These are phyloP conservation scores for Hemicentrotus pulcherrimus DNA, from an alignment of 35 echinoderm and acorn worm species.

Conservation along the genomic window DNA sequence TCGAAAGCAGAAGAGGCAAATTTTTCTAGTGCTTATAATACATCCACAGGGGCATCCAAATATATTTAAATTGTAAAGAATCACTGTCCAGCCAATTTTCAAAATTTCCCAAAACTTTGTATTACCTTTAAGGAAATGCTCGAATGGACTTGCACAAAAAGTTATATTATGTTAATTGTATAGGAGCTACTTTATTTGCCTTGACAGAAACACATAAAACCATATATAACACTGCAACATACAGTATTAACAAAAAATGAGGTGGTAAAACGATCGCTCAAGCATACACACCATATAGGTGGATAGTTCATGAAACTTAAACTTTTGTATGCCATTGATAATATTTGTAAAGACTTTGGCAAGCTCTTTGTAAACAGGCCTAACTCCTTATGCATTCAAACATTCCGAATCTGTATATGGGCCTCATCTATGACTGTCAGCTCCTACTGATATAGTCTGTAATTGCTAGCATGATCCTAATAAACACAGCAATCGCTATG, in stretches of 20 bases:
- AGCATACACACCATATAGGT: background rate
- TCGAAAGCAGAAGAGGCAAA: no score
- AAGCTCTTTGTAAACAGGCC: background rate
- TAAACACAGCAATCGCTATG: conserved; percentile 52
- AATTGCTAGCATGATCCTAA: background rate
- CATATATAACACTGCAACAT: no score
- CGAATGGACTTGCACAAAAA: no score
- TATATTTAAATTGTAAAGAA: no score
- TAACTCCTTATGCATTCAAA: background rate
- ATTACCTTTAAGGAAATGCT: background rate
- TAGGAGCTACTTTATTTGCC: no score
- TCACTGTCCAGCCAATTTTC: no score
- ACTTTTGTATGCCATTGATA: no score
- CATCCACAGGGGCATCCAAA: no score
- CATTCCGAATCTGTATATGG: background rate
- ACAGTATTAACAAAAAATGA: background rate
- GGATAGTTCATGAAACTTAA: background rate
- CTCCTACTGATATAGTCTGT: background rate
- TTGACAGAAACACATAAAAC: no score
- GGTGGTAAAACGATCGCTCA: background rate
- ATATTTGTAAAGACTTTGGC: background rate
- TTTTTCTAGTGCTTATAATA: no score
- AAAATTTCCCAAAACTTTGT: no score
- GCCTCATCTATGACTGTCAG: background rate
- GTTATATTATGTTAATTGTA: no score